Conservation (phyloP, 2,113 vertebrate species). For the Peucedramus taeniatus region DNA sequence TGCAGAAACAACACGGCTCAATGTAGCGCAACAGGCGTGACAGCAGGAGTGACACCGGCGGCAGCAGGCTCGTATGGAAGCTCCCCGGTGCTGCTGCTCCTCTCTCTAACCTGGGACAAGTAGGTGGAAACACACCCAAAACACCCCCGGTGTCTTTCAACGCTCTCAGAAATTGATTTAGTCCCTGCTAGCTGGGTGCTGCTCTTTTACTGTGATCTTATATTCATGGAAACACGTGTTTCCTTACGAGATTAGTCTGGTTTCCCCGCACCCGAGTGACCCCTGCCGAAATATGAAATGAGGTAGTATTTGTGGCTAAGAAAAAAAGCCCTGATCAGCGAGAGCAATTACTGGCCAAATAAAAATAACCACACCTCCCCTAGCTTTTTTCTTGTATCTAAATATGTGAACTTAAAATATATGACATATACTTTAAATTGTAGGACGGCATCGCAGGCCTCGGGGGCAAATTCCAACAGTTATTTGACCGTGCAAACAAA, state of each 20-base stretch:
- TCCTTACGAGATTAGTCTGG: fast-evolving
- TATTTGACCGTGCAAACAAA: fast-evolving
- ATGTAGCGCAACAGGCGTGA: fast-evolving
- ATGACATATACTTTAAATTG: fast-evolving
- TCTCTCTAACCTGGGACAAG: not conserved
- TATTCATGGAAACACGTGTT: not conserved
- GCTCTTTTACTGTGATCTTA: not conserved
- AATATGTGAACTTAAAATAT: fast-evolving
- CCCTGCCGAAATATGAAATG: not conserved
- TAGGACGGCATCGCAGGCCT: fast-evolving
- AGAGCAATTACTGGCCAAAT: not conserved
- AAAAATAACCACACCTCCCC: not conserved
- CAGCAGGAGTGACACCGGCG: not conserved
- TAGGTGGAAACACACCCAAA: fast-evolving
- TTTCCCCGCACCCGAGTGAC: not conserved
- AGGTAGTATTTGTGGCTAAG: not conserved
- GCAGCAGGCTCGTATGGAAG: fast-evolving
- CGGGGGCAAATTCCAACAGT: not conserved
- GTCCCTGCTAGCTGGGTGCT: not conserved
- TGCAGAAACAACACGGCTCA: not conserved
- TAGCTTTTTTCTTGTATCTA: not conserved
- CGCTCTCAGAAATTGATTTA: not conserved
- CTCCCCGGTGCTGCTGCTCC: not conserved
- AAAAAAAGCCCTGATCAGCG: not conserved
- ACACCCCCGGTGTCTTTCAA: not conserved